Evolutionary conservation across 1,140 invertebrate species (phyloP), one percentile per base, ranked within the genome.

Genomic region (Schlechtendalia chinensis): DNA sequence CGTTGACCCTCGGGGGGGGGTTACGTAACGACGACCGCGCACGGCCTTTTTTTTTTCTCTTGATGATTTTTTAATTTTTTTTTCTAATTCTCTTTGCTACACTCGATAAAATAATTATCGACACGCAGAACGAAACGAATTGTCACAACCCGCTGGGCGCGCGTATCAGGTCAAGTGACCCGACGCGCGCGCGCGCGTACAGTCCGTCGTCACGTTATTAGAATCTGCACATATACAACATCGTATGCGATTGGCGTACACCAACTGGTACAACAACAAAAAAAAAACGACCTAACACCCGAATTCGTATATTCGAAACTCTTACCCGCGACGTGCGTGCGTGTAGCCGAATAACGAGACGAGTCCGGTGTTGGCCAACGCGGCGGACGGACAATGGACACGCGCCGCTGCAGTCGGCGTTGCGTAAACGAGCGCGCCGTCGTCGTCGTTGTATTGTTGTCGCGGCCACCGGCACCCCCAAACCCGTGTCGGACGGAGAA

Each of bases 1-100:
- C 14, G n/a, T 67, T 67, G 63, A 69, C 22, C 65, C n/a, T 69
- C 45, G 47, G 16, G 39, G 45, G 24, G 47, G 16, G 39, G 45
- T 69, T 69, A 69, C 12, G 22, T 17, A 61, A 63, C 10, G 8
- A 50, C 24, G 47, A 3, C 3, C 47, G 45, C 45, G 14, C 22
- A 1, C 11, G 45, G 5, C n/a, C 39, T 16, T 69, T 69, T 69
- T 50, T 65, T 50, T 22, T 69, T 69, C 22, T 45, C 19, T 27
- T 69, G 17, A 69, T 27, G 67, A 69, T 50, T 50, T 69, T 69
- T 22, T 69, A 50, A 14, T 45, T 6, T 47, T 67, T 67, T 27
- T 67, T 19, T 63, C 17, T 65, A 5, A 22, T 45, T 47, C 45
- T 47, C 12, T 47, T 69, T 50, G 17, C 39, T n/a, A 27, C 22